Conservation (phyloP, 1,140 invertebrate genomes). For the Papilio helenus region DNA sequence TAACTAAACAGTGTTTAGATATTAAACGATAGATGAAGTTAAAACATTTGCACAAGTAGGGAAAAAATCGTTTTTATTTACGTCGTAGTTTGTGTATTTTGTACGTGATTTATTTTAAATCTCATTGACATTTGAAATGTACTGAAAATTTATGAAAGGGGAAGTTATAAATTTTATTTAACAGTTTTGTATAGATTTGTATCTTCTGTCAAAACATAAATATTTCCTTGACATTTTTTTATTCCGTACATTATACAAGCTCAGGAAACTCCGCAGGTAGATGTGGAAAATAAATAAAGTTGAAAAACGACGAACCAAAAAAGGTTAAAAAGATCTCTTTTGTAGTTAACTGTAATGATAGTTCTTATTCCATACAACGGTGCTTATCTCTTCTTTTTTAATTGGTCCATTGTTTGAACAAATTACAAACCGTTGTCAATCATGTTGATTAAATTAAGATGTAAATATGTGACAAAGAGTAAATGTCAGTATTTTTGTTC, state of each 20-base stretch:
- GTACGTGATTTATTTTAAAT: slow-evolving; percentile 12
- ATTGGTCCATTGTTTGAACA: slow-evolving; percentile 14
- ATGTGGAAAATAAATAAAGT: slow-evolving; percentile 35
- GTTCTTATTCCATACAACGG: slow-evolving; percentile 1
- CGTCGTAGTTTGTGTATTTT: background rate
- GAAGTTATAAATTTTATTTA: slow-evolving; percentile 36
- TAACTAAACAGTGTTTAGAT: too few relatives aligned
- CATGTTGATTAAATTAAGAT: too few relatives aligned
- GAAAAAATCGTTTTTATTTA: background rate
- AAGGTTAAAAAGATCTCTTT: slow-evolving; percentile 7
- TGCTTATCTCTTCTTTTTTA: slow-evolving; percentile 21
- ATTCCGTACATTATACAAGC: background rate
- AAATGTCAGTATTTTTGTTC: too few relatives aligned
- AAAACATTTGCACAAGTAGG: too few relatives aligned
- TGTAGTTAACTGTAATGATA: slow-evolving; percentile 8
- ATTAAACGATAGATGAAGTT: background rate
- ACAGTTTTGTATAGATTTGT: slow-evolving; percentile 25
- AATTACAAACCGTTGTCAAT: background rate
- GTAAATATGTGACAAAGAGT: too few relatives aligned
- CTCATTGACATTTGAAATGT: background rate
- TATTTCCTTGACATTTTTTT: slow-evolving; percentile 37
- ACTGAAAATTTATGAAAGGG: slow-evolving; percentile 28
- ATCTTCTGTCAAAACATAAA: slow-evolving; percentile 33
- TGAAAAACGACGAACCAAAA: slow-evolving; percentile 5
- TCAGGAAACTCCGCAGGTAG: slow-evolving; percentile 11